A percentile compares a stretch with the other conserved stretches of the same genome.
Evolutionary conservation across 2,797 vertebrate genomes (phyloP).

Genomic region (Acrossocheilus wenchowensis): DNA sequence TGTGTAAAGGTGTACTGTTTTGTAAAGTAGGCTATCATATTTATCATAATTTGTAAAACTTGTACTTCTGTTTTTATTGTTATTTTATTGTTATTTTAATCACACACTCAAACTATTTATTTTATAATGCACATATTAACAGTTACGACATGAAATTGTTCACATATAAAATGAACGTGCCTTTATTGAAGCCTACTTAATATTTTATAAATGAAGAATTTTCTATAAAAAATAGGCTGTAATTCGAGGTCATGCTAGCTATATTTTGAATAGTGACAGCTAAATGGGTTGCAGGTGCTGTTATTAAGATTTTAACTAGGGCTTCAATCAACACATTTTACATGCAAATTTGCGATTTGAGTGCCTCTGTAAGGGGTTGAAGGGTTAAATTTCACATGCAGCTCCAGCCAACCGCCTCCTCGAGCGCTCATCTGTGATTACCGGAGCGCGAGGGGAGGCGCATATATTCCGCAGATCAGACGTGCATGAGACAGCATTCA

Average conservation of each 20-base stretch:
- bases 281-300: not conserved
- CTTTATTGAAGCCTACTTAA: too few relatives aligned
- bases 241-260: not conserved
- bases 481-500: conserved; percentile 73
- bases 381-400: conserved; percentile 66
- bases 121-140: not conserved
- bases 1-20: not conserved
- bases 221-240: not conserved
- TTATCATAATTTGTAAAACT: not conserved
- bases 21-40: not conserved
- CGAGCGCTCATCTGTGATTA: conserved; percentile 72
- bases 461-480: conserved; percentile 76
- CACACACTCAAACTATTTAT: not conserved
- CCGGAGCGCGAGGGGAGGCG: conserved; percentile 76
- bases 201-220: not conserved
- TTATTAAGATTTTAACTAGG: not conserved
- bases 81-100: not conserved
- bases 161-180: too few relatives aligned
- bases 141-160: not conserved
- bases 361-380: conserved; percentile 16
- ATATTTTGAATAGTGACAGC: not conserved
- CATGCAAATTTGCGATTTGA: not conserved
- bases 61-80: not conserved
- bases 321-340: not conserved
- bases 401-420: conserved; percentile 75